Evolutionary conservation across 2,888 invertebrate genomes (phyloP).

Genomic region (Griposia aprilina): DNA sequence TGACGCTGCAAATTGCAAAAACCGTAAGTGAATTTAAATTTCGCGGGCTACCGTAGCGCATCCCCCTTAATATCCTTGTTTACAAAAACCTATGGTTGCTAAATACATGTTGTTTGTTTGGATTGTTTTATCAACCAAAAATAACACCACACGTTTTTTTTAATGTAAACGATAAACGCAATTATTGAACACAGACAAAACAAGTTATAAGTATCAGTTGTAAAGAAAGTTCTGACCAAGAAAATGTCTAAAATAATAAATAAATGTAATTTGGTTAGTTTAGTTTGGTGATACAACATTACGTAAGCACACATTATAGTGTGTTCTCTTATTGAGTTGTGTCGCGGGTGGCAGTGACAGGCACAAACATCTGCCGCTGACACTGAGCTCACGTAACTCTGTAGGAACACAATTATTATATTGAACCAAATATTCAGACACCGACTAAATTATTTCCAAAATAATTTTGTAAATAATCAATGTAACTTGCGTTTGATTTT

Average conservation of each 20-base stretch:
- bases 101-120: no score
- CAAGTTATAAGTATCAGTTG: not conserved
- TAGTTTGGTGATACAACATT: constrained; percentile 12
- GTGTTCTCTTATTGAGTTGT: constrained; percentile 20
- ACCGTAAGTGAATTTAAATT: no score
- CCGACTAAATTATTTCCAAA: no score
- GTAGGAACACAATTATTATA: constrained; percentile 21
- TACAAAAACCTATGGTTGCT: no score
- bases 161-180: not conserved
- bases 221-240: not conserved
- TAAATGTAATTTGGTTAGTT: not conserved
- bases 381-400: constrained; percentile 46
- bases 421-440: not conserved
- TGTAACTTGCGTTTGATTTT: not conserved
- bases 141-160: no score
- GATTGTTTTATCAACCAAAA: not conserved
- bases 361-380: constrained; percentile 42
- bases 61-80: no score
- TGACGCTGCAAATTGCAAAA: no score
- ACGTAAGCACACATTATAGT: constrained; percentile 16
- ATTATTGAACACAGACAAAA: no score
- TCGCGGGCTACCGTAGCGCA: no score
- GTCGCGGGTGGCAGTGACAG: constrained; percentile 16
- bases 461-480: not conserved
- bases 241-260: not conserved